Conservation (phyloP, 2,113 vertebrate species). For the Cyprinodon brontotheroides region DNA sequence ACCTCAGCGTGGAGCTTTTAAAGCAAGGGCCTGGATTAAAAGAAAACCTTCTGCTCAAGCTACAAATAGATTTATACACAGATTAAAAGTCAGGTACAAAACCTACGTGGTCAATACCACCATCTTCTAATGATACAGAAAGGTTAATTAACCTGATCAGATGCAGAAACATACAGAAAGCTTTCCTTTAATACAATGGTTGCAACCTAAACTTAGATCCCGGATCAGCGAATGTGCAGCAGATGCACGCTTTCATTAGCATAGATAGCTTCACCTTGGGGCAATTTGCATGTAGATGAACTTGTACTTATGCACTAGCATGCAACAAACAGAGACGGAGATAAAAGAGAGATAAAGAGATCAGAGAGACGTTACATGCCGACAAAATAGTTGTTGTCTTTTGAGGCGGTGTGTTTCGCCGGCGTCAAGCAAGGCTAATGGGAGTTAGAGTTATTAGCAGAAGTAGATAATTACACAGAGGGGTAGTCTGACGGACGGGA, state of each 20-base stretch:
- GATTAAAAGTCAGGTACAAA: constrained; percentile 4
- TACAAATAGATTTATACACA: neutral
- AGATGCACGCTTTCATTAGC: constrained; percentile 63
- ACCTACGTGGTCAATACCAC: neutral
- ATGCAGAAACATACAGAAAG: constrained; percentile 2
- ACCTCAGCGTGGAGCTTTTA: neutral
- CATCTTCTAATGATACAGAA: constrained; percentile 1
- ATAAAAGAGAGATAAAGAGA: constrained; percentile 64
- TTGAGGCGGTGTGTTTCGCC: constrained; percentile 39
- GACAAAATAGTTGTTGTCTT: constrained; percentile 58
- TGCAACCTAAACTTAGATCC: constrained; percentile 47
- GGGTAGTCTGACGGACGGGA: neutral
- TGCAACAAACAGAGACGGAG: constrained; percentile 56
- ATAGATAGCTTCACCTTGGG: constrained; percentile 77
- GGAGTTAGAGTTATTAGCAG: constrained; percentile 50
- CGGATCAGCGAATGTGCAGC: constrained; percentile 17
- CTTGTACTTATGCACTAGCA: constrained; percentile 63
- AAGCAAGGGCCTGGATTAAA: neutral
- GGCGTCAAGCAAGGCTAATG: constrained; percentile 53
- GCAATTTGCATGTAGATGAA: constrained; percentile 81
- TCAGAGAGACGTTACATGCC: constrained; percentile 51
- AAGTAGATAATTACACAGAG: constrained; percentile 48
- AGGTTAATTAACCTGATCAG: neutral
- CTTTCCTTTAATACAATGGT: constrained; percentile 19
- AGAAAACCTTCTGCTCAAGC: neutral